Conservation (phyloP, 2,888 invertebrate genomes). For the Monoplex corrugatus region DNA sequence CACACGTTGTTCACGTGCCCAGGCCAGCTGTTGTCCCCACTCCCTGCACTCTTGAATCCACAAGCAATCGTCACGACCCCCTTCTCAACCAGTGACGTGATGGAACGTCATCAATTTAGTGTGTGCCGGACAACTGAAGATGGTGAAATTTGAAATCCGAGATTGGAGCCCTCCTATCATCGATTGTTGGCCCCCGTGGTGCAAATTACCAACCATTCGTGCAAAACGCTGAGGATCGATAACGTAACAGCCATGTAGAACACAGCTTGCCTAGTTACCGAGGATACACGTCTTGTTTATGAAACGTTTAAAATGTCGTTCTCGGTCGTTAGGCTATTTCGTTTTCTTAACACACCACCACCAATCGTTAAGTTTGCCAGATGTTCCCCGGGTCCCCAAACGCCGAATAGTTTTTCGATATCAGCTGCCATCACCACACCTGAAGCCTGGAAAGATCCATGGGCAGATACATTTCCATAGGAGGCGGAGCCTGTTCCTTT, state of each 20-base stretch:
- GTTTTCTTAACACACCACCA: not conserved
- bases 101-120: conserved; percentile 5
- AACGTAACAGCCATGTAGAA: conserved; percentile 6
- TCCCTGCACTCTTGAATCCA: not conserved
- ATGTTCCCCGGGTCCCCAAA: not conserved
- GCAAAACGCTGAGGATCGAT: not conserved
- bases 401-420: not conserved
- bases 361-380: conserved; percentile 24
- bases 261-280: conserved; percentile 7
- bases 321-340: not conserved
- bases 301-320: conserved; percentile 27
- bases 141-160: not conserved
- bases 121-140: not conserved
- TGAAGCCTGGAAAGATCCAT: not conserved
- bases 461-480: conserved; percentile 12
- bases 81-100: not conserved
- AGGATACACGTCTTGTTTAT: not conserved
- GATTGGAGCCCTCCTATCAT: not conserved
- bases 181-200: not conserved
- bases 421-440: too few relatives aligned
- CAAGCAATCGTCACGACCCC: not conserved
- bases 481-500: not conserved
- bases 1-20: conserved; percentile 14
- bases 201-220: not conserved
- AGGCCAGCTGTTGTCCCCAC: not conserved